Conservation (phyloP, 2,797 vertebrate species). For the Chaenodraco wilsoni region DNA sequence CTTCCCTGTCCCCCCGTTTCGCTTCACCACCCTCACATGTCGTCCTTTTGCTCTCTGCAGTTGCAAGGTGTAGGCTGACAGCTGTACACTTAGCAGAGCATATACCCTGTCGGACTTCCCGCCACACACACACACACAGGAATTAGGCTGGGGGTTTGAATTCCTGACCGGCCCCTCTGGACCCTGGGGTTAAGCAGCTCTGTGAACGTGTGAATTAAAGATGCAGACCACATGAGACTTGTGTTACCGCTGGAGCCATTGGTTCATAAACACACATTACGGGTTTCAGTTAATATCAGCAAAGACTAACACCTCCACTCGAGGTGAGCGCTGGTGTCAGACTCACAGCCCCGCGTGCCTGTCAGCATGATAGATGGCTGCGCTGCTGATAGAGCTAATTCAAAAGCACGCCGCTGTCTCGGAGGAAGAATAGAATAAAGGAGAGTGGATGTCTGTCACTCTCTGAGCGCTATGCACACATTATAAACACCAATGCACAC, state of each 20-base stretch:
- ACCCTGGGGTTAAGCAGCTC: slow-evolving; percentile 46
- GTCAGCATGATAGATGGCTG: slow-evolving; percentile 72
- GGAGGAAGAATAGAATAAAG: slow-evolving; percentile 52
- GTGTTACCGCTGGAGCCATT: slow-evolving; percentile 29
- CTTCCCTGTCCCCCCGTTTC: slow-evolving; percentile 17
- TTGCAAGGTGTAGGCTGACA: slow-evolving; percentile 46
- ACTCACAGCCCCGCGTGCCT: slow-evolving; percentile 43
- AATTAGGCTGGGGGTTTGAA: slow-evolving; percentile 14
- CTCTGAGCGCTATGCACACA: slow-evolving; percentile 26
- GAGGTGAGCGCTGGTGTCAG: slow-evolving; percentile 54
- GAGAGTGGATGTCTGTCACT: slow-evolving; percentile 34
- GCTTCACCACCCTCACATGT: slow-evolving; percentile 16
- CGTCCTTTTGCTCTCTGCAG: slow-evolving; percentile 40
- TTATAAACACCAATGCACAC: slow-evolving; percentile 20
- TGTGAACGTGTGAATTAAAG: slow-evolving; percentile 46
- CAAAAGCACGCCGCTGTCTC: slow-evolving; percentile 60
- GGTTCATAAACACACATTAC: slow-evolving; percentile 50
- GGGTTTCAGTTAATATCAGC: slow-evolving; percentile 60
- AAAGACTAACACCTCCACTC: slow-evolving; percentile 60
- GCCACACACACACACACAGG: neutral
- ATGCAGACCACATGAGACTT: slow-evolving; percentile 51
- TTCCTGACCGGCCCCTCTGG: slow-evolving; percentile 33
- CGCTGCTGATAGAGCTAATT: slow-evolving; percentile 65
- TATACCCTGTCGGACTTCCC: slow-evolving; percentile 26
- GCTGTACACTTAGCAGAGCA: slow-evolving; percentile 48